Percentiles rank a stretch among this genome's conserved stretches.
Conservation (phyloP, 2,797 vertebrate genomes). For the Sebastes melanostomus region DNA sequence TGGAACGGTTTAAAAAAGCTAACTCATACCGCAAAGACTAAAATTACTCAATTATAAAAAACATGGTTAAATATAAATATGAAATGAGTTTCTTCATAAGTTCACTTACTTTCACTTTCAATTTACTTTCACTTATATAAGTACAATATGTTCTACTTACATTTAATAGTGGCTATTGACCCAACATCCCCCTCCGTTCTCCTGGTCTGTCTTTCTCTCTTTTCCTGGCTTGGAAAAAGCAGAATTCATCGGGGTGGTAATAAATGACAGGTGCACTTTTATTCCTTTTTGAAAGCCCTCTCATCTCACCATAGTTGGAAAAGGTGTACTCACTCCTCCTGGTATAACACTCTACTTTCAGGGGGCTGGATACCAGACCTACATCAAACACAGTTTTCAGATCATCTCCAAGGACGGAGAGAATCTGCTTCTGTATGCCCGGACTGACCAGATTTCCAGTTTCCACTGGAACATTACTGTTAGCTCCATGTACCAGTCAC, state of each 20-base stretch:
- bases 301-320: slow-evolving; percentile 34
- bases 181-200: not conserved
- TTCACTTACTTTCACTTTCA: not conserved
- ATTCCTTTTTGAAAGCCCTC: slow-evolving; percentile 37
- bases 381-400: slow-evolving; percentile 29
- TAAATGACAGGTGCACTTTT: slow-evolving; percentile 72
- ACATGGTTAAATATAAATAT: not conserved
- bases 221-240: slow-evolving; percentile 28
- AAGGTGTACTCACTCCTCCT: slow-evolving; percentile 15
- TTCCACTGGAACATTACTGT: slow-evolving; percentile 31
- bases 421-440: slow-evolving; percentile 41
- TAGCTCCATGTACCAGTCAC: not conserved
- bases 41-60: not conserved
- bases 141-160: not conserved
- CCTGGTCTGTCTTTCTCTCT: not conserved
- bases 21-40: too few species aligned
- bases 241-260: slow-evolving; percentile 48
- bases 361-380: slow-evolving; percentile 41
- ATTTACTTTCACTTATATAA: not conserved
- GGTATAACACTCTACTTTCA: slow-evolving; percentile 24
- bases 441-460: slow-evolving; percentile 23
- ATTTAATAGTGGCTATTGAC: not conserved
- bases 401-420: slow-evolving; percentile 44
- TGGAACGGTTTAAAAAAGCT: not conserved
- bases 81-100: not conserved